Base-by-base conservation (phyloP, 2,888 invertebrate species). In the Notodonta ziczac region DNA sequence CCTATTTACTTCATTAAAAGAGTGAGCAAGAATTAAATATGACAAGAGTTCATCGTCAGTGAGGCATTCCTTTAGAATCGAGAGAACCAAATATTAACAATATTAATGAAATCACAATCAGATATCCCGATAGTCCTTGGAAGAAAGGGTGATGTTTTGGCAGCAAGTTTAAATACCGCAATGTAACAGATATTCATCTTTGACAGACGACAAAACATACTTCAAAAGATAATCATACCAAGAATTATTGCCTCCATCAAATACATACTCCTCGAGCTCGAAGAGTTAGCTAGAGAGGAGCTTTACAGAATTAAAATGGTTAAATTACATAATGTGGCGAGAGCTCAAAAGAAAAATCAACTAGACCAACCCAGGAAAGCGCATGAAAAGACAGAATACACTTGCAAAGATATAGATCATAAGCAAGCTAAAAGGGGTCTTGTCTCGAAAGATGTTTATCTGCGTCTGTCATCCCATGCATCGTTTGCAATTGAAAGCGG, bases 241-340 rank as follows among this genome's bases (percentile, higher is more conserved):
- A 78, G 75, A 68, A 78, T 78, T 6, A 65, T 73, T 56, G 59
- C 59, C 0, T 83, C 82, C 0, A 75, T 83, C n/a, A 42, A 52
- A 1, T 84, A 84, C 57, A 82, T 86, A 42, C 0, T 73, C 5
- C 51, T 66, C 13, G 83, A 83, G 63, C 59, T 87, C 10, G 83
- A 88, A 70, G 85, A 86, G 58, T 58, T 76, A 16, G 80, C 70
- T 2, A 73, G 84, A 66, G 84, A 87, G 65, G 85, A 85, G 59
- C 71, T 80, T 54, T 76, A 69, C 52, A 77, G 82, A 67, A 73
- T 84, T 5, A 84, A 83, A 62, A 82, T 75, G 59, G 62, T 78
- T 3, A 77, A 77, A 68, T 69, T 67, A 2, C 71, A 65, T 55
- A 77, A 73, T 58, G 64, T 63, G 32, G 64, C 60, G 58, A 50